Evolutionary conservation across 1,140 invertebrate genomes (phyloP).

Genomic region (Drosophila mauritiana): DNA sequence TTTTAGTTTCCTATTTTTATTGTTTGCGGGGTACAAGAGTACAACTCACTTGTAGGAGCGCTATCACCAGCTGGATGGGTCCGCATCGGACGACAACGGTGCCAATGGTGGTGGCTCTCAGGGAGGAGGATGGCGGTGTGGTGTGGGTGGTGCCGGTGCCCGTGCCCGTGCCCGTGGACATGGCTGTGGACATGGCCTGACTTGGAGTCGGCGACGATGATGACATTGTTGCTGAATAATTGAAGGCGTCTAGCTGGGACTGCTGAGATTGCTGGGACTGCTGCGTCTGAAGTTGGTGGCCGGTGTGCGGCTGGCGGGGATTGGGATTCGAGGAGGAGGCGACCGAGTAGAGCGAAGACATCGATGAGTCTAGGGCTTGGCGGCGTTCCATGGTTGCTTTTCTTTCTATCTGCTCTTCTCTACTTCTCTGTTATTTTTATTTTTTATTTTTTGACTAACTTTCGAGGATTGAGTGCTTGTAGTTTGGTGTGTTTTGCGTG

Average conservation of each 20-base stretch:
- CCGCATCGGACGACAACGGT: slow-evolving; percentile 96
- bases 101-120: slow-evolving; percentile 92
- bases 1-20: slow-evolving; percentile 7
- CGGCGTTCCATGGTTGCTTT: slow-evolving; percentile 68
- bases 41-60: slow-evolving; percentile 93
- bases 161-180: slow-evolving; percentile 13
- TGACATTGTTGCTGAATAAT: slow-evolving; percentile 83
- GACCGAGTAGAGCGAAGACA: slow-evolving; percentile 83
- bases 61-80: slow-evolving; percentile 93
- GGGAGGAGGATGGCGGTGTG: slow-evolving; percentile 27
- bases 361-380: slow-evolving; percentile 83
- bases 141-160: slow-evolving; percentile 19
- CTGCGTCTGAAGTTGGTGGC: slow-evolving; percentile 42
- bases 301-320: slow-evolving; percentile 31
- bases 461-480: slow-evolving; percentile 50
- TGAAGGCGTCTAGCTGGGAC: slow-evolving; percentile 75
- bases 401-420: slow-evolving; percentile 1
- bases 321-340: slow-evolving; percentile 71
- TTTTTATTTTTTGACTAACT: slow-evolving; percentile 36
- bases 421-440: slow-evolving; percentile 7
- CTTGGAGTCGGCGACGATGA: slow-evolving; percentile 80
- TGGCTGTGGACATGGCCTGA: slow-evolving; percentile 53
- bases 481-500: slow-evolving; percentile 64
- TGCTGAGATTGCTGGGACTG: slow-evolving; percentile 48
- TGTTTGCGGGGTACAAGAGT: slow-evolving; percentile 5